These are phyloP conservation scores for Trachops cirrhosus DNA, from an alignment of 2,797 vertebrate genomes.

Conservation along the genomic window DNA sequence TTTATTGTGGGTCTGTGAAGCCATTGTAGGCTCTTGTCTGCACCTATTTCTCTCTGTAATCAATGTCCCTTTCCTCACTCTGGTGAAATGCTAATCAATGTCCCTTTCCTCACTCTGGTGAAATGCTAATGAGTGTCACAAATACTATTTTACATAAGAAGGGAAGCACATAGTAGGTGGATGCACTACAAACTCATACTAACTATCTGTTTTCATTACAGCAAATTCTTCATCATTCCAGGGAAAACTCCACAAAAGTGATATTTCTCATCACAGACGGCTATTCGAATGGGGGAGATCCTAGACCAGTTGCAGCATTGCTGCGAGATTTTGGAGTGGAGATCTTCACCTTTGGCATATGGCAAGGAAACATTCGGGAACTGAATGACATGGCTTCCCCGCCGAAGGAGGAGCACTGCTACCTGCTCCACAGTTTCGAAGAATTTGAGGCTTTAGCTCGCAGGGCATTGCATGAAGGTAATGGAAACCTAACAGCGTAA, in stretches of 20 bases:
- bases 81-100: background rate
- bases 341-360: constrained; percentile 98
- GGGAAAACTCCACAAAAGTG: constrained; percentile 92
- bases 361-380: constrained; percentile 97
- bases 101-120: no score
- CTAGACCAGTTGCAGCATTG: constrained; percentile 91
- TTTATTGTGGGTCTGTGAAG: background rate
- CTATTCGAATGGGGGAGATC: constrained; percentile 98
- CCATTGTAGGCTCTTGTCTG: background rate
- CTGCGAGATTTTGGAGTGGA: constrained; percentile 94
- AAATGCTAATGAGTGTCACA: background rate
- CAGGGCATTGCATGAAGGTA: constrained; percentile 96
- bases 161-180: background rate
- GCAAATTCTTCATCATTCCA: constrained; percentile 96
- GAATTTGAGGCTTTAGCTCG: constrained; percentile 98
- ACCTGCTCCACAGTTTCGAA: constrained; percentile 95
- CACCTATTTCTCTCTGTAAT: background rate
- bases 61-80: background rate
- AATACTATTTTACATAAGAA: background rate
- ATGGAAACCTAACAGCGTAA: background rate
- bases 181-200: background rate
- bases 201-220: constrained; percentile 78
- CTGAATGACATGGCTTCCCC: constrained; percentile 97
- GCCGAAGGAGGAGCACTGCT: constrained; percentile 98
- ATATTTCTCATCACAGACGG: constrained; percentile 99